These are phyloP conservation scores for Trichonephila clavipes DNA, from an alignment of 1,140 invertebrate genomes.

Conservation along the genomic window DNA sequence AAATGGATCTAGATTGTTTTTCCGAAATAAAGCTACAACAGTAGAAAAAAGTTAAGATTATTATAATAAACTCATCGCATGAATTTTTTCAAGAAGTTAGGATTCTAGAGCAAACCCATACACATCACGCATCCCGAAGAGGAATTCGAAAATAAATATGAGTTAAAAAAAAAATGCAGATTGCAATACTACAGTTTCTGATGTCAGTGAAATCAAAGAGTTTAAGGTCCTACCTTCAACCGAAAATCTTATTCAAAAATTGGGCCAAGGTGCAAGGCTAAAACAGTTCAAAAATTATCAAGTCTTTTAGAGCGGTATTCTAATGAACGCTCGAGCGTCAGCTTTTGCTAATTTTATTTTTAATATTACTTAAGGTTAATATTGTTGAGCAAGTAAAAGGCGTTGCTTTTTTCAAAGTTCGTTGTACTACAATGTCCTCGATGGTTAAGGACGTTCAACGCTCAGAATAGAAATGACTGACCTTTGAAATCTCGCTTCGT, in stretches of 20 bases:
- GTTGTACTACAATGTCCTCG: constrained; percentile 51
- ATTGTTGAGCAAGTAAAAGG: constrained; percentile 44
- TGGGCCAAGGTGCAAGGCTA: constrained; percentile 47
- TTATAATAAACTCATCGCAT: too few species aligned
- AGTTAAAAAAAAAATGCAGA: background rate
- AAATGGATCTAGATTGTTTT: too few species aligned
- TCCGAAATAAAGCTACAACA: too few species aligned
- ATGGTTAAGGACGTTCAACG: constrained; percentile 6
- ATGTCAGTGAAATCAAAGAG: background rate
- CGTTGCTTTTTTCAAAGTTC: constrained; percentile 37
- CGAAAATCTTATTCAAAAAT: constrained; percentile 11
- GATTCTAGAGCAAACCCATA: too few species aligned
- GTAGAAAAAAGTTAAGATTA: too few species aligned
- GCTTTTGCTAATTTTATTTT: constrained; percentile 24
- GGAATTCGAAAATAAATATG: background rate
- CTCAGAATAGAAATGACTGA: background rate
- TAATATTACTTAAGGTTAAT: constrained; percentile 38
- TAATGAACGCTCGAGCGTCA: constrained; percentile 40
- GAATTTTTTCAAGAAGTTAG: too few species aligned
- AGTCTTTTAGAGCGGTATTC: background rate
- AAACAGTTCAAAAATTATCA: background rate
- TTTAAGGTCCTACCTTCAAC: background rate
- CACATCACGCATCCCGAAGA: too few species aligned
- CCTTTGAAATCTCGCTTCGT: background rate
- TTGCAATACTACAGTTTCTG: background rate